Conservation (phyloP, 1,140 invertebrate genomes). For the Dreissena rostriformis region DNA sequence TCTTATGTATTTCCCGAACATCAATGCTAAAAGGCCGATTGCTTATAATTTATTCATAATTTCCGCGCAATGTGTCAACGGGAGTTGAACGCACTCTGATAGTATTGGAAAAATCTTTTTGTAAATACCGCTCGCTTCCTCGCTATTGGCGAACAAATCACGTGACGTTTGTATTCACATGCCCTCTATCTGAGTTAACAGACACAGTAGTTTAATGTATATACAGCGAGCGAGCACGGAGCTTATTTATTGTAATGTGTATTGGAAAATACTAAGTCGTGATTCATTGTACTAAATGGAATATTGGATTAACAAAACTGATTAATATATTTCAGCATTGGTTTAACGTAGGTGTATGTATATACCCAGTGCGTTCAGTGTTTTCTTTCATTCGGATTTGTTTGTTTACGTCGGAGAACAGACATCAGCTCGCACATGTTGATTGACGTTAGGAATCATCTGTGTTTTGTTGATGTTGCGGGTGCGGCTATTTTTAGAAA, state of each 20-base stretch:
- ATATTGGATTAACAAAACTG: too few relatives aligned
- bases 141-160: conserved; percentile 28
- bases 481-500: conserved; percentile 31
- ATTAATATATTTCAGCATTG: too few relatives aligned
- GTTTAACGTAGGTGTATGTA: too few relatives aligned
- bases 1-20: too few relatives aligned
- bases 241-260: conserved; percentile 21
- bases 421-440: too few relatives aligned
- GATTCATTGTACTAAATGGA: background rate
- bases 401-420: too few relatives aligned
- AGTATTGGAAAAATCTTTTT: conserved; percentile 52
- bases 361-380: too few relatives aligned
- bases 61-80: background rate
- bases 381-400: too few relatives aligned
- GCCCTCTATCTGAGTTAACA: conserved; percentile 23
- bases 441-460: too few relatives aligned
- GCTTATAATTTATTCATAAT: conserved; percentile 2
- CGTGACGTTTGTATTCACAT: conserved; percentile 21
- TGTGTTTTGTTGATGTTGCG: background rate
- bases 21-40: too few relatives aligned
- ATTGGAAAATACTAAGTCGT: conserved; percentile 22
- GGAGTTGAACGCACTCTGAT: conserved; percentile 10
- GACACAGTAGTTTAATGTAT: conserved; percentile 23
- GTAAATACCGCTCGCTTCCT: conserved; percentile 28
- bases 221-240: background rate